A percentile compares a stretch with the other conserved stretches of the same genome.
phyloP scores from a whole-genome alignment of 2,797 vertebrate species.

The Sebastiscus albofasciatus region DNA sequence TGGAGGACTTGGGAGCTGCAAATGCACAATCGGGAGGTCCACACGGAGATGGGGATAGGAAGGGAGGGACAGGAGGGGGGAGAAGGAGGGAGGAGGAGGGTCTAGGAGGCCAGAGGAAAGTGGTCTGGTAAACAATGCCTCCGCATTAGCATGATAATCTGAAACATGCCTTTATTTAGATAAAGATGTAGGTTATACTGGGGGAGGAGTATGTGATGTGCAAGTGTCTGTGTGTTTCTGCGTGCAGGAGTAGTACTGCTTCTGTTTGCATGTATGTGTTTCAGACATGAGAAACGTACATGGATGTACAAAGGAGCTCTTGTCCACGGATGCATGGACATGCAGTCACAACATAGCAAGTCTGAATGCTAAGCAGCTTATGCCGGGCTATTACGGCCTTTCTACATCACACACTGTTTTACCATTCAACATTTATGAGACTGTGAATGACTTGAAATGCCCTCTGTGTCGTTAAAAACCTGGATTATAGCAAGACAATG shows the following conservation, averaged over 20 bases:
- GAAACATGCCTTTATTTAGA: slow-evolving; percentile 73
- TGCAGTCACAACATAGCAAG: slow-evolving; percentile 34
- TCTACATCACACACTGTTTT: slow-evolving; percentile 2
- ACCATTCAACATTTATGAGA: not conserved
- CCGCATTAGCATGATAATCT: slow-evolving; percentile 75
- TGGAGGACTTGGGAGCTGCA: slow-evolving; percentile 69
- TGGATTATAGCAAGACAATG: not conserved
- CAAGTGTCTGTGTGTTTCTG: slow-evolving; percentile 10
- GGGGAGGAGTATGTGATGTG: slow-evolving; percentile 37
- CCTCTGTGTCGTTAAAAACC: not conserved
- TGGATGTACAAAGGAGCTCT: slow-evolving; percentile 10
- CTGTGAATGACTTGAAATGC: not conserved
- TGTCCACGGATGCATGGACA: slow-evolving; percentile 7
- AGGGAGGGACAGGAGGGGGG: slow-evolving; percentile 4
- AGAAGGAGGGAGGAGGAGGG: slow-evolving; percentile 49
- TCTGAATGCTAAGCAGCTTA: slow-evolving; percentile 42
- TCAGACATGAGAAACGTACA: slow-evolving; percentile 4
- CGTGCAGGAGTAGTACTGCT: not conserved
- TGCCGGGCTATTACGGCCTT: not conserved
- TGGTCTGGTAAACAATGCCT: slow-evolving; percentile 76
- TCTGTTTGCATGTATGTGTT: not conserved
- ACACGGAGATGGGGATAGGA: slow-evolving; percentile 38
- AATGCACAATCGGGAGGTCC: slow-evolving; percentile 74
- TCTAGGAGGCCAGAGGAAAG: slow-evolving; percentile 64
- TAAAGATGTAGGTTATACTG: slow-evolving; percentile 73